Evolutionary conservation across 2,113 vertebrate genomes (phyloP).

Genomic region (Vulpes vulpes): DNA sequence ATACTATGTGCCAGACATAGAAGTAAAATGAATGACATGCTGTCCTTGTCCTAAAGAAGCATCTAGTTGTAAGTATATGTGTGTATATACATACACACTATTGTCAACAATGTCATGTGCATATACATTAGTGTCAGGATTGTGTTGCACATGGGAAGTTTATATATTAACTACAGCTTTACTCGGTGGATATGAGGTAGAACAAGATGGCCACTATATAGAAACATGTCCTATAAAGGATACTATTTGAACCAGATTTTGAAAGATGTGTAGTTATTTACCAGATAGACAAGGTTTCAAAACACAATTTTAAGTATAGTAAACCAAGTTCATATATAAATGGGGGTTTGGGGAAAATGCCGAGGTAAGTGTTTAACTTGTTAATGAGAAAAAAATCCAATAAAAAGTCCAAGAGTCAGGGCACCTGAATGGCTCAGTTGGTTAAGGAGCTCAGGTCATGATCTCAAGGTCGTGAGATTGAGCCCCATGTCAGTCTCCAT

Average conservation of each 20-base stretch:
- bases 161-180: not conserved
- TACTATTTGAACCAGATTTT: not conserved
- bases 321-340: not conserved
- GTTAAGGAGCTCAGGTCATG: not conserved
- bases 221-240: not conserved
- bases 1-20: not conserved
- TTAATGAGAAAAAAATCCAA: not conserved
- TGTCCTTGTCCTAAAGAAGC: not conserved
- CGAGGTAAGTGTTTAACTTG: not conserved
- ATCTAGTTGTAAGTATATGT: not conserved
- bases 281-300: not conserved
- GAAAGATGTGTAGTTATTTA: not conserved
- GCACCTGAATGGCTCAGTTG: not conserved
- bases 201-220: not conserved
- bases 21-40: not conserved
- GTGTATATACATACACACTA: not conserved
- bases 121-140: not conserved
- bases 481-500: not conserved
- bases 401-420: not conserved
- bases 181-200: not conserved
- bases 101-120: not conserved
- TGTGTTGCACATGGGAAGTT: not conserved
- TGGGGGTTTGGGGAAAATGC: not conserved
- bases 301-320: not conserved
- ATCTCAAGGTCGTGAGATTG: not conserved